Conservation (phyloP, 2,113 vertebrate species). For the Eonycteris spelaea region DNA sequence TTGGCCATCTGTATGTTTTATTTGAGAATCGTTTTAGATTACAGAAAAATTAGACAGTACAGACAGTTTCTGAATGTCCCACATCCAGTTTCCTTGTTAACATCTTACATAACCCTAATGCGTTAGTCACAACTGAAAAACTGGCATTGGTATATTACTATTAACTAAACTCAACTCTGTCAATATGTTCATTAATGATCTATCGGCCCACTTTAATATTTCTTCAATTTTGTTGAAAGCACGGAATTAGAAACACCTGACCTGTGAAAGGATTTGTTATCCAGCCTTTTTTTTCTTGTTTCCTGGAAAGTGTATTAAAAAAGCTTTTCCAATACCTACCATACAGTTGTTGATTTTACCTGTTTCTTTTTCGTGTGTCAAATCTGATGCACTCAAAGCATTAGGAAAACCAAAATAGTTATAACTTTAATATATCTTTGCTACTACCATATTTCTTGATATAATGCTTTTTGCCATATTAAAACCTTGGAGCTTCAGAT, state of each 20-base stretch:
- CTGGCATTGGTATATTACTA: neutral
- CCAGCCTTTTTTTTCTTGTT: constrained; percentile 1
- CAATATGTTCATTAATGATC: neutral
- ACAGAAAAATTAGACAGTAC: neutral
- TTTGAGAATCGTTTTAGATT: constrained; percentile 14
- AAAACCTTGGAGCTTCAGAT: neutral
- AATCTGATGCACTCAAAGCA: neutral
- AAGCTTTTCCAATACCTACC: neutral
- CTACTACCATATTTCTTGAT: neutral
- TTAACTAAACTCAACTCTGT: neutral
- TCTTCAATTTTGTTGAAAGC: constrained; percentile 40
- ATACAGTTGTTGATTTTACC: neutral
- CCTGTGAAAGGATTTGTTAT: constrained; percentile 9
- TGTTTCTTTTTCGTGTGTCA: constrained; percentile 7
- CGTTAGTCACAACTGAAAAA: neutral
- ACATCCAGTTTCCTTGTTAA: neutral
- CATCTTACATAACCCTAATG: neutral
- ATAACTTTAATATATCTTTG: neutral
- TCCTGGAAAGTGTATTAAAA: constrained; percentile 29
- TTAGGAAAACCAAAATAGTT: neutral
- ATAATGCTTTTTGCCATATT: neutral
- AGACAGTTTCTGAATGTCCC: neutral
- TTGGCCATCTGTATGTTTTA: neutral
- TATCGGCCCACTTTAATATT: neutral
- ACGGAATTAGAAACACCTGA: constrained; percentile 47